Conservation (phyloP, 2,797 vertebrate genomes). For the Ctenopoma kingsleyae region DNA sequence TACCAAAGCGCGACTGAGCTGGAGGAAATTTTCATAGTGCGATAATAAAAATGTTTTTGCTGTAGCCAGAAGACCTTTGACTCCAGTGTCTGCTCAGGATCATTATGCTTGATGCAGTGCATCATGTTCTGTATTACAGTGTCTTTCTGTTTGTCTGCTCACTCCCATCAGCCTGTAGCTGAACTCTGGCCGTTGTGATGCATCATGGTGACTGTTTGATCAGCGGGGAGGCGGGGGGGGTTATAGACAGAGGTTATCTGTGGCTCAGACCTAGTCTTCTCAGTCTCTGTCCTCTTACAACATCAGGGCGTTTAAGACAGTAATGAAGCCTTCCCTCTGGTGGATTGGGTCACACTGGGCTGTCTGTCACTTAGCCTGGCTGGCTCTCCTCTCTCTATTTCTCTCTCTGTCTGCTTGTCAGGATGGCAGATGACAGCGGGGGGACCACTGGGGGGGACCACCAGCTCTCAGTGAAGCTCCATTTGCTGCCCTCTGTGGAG, state of each 20-base stretch:
- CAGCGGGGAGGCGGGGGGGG: background rate
- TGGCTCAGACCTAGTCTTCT: slow-evolving; percentile 28
- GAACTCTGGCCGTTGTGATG: slow-evolving; percentile 33
- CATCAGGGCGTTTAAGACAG: slow-evolving; percentile 40
- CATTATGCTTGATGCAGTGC: slow-evolving; percentile 6
- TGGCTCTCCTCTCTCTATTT: slow-evolving; percentile 47
- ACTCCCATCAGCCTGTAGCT: slow-evolving; percentile 8
- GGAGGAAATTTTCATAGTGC: background rate
- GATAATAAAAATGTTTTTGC: slow-evolving; percentile 2
- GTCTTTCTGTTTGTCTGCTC: slow-evolving; percentile 10
- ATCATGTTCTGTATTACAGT: slow-evolving; percentile 7
- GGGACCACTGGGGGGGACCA: slow-evolving; percentile 51
- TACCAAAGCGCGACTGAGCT: too few relatives aligned
- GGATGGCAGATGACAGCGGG: slow-evolving; percentile 70
- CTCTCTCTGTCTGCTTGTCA: slow-evolving; percentile 66
- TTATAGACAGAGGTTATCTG: slow-evolving; percentile 2
- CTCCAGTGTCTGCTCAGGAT: too few relatives aligned
- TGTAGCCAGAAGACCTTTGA: background rate
- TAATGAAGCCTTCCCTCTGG: slow-evolving; percentile 59
- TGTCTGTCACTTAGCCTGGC: slow-evolving; percentile 65
- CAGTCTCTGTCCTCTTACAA: slow-evolving; percentile 52
- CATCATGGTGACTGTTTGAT: slow-evolving; percentile 50
- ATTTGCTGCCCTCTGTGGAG: slow-evolving; percentile 72
- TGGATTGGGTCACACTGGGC: slow-evolving; percentile 45
- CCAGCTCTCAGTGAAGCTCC: slow-evolving; percentile 65